These are phyloP conservation scores for Semotilus atromaculatus DNA, from an alignment of 2,797 vertebrate genomes.

Conservation along the genomic window DNA sequence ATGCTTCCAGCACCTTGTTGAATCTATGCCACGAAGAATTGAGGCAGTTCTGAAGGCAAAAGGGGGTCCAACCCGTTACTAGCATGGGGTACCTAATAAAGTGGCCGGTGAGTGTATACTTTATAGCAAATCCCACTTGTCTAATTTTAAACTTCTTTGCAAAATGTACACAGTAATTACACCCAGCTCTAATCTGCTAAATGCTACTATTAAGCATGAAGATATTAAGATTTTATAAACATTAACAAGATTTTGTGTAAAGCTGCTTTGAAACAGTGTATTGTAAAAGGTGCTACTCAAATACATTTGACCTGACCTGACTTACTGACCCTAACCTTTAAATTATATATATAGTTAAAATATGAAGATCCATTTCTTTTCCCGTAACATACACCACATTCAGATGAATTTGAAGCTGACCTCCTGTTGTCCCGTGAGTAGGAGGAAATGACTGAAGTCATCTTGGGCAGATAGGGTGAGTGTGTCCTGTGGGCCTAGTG, in stretches of 20 bases:
- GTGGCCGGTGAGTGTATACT: too few relatives aligned
- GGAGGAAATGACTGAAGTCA: slow-evolving; percentile 78
- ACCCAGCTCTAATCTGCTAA: neutral
- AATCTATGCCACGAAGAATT: too few relatives aligned
- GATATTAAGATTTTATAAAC: neutral
- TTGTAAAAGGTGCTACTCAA: neutral
- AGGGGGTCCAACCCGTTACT: too few relatives aligned
- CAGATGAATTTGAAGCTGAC: slow-evolving; percentile 54
- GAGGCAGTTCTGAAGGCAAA: too few relatives aligned
- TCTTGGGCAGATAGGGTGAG: slow-evolving; percentile 74
- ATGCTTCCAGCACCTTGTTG: too few relatives aligned
- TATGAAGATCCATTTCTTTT: neutral
- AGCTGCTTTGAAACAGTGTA: neutral
- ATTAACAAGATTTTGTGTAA: neutral
- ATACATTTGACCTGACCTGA: neutral
- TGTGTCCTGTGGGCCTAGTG: slow-evolving; percentile 64
- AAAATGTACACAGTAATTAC: neutral
- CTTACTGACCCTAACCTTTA: neutral
- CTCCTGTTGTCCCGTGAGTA: slow-evolving; percentile 72
- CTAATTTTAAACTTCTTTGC: neutral
- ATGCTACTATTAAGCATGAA: neutral
- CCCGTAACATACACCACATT: neutral
- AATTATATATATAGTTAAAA: neutral
- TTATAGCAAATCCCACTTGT: neutral
- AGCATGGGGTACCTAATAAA: too few relatives aligned